phyloP scores from a whole-genome alignment of 2,797 vertebrate species.

The Tokudaia muenninki region DNA sequence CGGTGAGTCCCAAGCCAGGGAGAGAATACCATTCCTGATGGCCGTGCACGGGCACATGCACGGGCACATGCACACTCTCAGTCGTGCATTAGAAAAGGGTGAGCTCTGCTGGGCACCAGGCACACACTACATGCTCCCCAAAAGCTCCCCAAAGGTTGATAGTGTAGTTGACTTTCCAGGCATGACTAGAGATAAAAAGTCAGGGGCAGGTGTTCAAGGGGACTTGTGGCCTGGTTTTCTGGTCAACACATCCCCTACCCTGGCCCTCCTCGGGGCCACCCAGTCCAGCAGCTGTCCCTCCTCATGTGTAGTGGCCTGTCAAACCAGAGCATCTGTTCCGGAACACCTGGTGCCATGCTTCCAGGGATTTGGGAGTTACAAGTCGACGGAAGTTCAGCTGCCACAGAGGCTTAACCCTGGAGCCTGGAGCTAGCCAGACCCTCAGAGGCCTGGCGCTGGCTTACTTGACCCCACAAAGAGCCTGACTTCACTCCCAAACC shows the following conservation, averaged over 20 bases:
- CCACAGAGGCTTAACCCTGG: slow-evolving; percentile 72
- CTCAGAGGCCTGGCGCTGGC: slow-evolving; percentile 58
- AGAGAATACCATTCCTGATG: not conserved
- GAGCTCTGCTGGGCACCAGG: not conserved
- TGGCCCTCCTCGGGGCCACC: not conserved
- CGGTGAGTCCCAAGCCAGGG: not conserved
- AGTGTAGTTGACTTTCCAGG: not conserved
- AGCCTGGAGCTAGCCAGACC: slow-evolving; percentile 72
- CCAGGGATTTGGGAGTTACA: slow-evolving; percentile 66
- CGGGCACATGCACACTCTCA: not conserved
- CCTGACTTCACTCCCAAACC: not conserved
- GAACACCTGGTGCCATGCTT: slow-evolving; percentile 72
- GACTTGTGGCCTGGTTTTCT: not conserved
- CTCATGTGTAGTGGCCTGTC: slow-evolving; percentile 32
- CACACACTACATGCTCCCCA: rapidly evolving
- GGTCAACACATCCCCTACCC: not conserved
- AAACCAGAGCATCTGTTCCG: slow-evolving; percentile 73
- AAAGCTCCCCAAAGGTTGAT: not conserved
- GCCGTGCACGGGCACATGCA: not conserved
- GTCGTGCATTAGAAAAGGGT: too few relatives aligned
- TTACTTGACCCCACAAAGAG: slow-evolving; percentile 5
- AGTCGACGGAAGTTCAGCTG: slow-evolving; percentile 77
- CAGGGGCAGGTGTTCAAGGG: not conserved
- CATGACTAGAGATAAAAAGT: not conserved
- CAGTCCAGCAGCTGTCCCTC: slow-evolving; percentile 69